Conservation (phyloP, 2,888 invertebrate genomes). For the Luffia ferchaultella region DNA sequence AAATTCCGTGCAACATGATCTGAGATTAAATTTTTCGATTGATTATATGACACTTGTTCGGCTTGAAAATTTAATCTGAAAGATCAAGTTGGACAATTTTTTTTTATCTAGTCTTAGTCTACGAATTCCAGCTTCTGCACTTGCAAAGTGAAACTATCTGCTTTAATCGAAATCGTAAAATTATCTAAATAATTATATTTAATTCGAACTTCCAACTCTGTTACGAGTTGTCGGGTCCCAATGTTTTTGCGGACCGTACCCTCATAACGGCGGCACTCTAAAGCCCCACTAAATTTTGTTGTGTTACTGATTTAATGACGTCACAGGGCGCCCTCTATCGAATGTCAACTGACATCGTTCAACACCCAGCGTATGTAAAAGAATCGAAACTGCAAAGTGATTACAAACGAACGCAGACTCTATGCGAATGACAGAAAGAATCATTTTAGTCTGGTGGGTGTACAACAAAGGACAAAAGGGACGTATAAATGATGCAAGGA, state of each 20-base stretch:
- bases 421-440: background rate
- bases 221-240: too few species aligned
- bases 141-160: too few species aligned
- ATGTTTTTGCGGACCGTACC: slow-evolving; percentile 2
- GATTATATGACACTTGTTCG: too few species aligned
- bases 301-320: slow-evolving; percentile 63
- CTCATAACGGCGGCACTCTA: slow-evolving; percentile 22
- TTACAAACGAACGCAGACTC: background rate
- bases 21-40: too few species aligned
- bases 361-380: slow-evolving; percentile 10
- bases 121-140: too few species aligned
- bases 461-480: background rate
- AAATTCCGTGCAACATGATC: too few species aligned
- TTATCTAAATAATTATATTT: too few species aligned
- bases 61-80: too few species aligned
- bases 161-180: too few species aligned
- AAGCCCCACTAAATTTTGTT: slow-evolving; percentile 51
- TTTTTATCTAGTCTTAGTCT: too few species aligned
- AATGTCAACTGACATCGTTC: slow-evolving; percentile 58
- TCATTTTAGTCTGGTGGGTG: background rate
- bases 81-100: too few species aligned
- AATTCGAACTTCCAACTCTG: too few species aligned
- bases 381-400: background rate
- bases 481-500: slow-evolving; percentile 29
- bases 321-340: slow-evolving; percentile 61